Conservation (phyloP, 2,888 invertebrate species). For the Nesidiocoris tenuis region DNA sequence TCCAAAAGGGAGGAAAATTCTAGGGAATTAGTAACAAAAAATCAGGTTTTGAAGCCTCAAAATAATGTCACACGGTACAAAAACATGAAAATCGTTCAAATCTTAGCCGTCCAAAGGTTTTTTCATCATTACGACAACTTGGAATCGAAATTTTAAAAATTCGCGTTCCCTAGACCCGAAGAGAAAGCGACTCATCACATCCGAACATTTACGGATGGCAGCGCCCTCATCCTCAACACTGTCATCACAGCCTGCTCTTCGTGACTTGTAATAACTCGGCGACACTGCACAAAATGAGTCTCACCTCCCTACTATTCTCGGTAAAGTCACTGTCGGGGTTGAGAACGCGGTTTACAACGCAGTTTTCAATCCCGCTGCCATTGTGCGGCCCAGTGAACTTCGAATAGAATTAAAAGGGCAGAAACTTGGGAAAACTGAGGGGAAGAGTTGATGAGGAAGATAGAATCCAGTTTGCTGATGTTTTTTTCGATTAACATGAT, state of each 20-base stretch:
- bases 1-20: no score
- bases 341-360: neutral
- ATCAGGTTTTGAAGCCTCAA: no score
- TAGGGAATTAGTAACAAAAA: no score
- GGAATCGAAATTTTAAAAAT: no score
- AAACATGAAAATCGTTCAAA: no score
- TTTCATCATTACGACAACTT: no score
- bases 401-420: neutral
- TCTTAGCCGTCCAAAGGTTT: no score
- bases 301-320: neutral
- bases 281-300: neutral
- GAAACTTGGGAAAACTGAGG: neutral
- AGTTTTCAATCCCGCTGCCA: neutral
- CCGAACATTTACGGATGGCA: neutral
- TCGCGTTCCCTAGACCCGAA: neutral
- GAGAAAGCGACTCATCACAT: neutral
- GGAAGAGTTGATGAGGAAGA: no score
- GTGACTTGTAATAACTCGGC: neutral
- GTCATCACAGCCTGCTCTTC: neutral
- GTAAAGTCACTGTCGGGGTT: neutral
- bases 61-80: no score
- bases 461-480: no score
- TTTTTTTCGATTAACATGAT: no score
- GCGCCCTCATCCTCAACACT: neutral
- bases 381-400: neutral